A percentile compares a stretch with the other conserved stretches of the same genome.
phyloP scores from a whole-genome alignment of 2,797 vertebrate genomes.

The Typhlichthys subterraneus region DNA sequence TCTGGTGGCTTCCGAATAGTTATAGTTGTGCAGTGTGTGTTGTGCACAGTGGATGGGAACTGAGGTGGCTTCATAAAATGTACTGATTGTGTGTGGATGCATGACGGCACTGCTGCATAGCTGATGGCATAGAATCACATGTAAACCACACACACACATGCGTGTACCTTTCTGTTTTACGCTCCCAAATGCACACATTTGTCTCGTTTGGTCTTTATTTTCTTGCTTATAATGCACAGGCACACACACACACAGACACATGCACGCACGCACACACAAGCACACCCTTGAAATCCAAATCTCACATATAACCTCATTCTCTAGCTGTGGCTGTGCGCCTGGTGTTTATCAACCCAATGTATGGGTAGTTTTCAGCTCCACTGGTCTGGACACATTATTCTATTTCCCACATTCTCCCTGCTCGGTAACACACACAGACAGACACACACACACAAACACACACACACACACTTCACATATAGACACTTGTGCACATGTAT shows the following conservation, averaged over 20 bases:
- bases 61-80: constrained; percentile 45
- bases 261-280: constrained; percentile 14
- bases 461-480: background rate
- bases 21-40: constrained; percentile 16
- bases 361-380: constrained; percentile 79
- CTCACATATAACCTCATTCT: constrained; percentile 36
- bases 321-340: constrained; percentile 56
- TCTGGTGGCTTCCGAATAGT: constrained; percentile 33
- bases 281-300: background rate
- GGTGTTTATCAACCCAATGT: constrained; percentile 78
- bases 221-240: constrained; percentile 52
- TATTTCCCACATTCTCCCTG: constrained; percentile 71
- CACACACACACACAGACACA: constrained; percentile 14
- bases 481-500: background rate
- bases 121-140: background rate
- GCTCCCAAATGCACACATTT: constrained; percentile 19
- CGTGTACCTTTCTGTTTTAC: constrained; percentile 49
- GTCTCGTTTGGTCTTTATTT: constrained; percentile 25
- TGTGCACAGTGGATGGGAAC: constrained; percentile 21
- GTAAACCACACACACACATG: constrained; percentile 27
- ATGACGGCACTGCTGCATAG: constrained; percentile 41
- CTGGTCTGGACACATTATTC: constrained; percentile 78
- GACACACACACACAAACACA: constrained; percentile 3
- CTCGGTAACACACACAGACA: constrained; percentile 56
- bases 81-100: constrained; percentile 45